Base-by-base conservation (phyloP, 1,140 invertebrate genomes). In the Neocloeon triangulifer region DNA sequence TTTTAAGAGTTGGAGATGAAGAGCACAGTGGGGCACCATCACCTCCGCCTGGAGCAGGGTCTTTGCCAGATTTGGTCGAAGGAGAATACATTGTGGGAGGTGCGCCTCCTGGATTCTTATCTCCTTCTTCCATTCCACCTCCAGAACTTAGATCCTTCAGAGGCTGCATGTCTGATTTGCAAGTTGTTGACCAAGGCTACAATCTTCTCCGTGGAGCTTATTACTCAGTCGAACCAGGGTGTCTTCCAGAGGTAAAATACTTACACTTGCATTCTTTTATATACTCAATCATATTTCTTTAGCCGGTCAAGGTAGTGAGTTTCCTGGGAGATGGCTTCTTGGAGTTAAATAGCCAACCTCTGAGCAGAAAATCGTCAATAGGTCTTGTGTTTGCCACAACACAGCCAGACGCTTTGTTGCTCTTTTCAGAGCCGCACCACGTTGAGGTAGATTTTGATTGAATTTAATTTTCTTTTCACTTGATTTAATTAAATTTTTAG, bases 311-410 rank as follows among this genome's bases (percentile, higher is more conserved):
- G 40, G 61, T 64, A 29, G 70, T 69, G 36, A 75, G 73, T 35
- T 81, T 84, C 45, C 62, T 69, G 33, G 81, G 81, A 5, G 58
- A 69, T 34, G 82, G 82, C 1, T 86, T 67, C 47, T 53, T 85
- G 13, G 74, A 86, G 49, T 53, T 82, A 33, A 53, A 61, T 0
- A 67, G 70, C 0, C 65, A 66, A 19, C 58, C 64, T 0, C 46
- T 85, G 9, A 39, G 30, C 1, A 61, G 60, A 20, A 72, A 62
- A 39, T 59, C 59, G 27, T 59, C 61, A 14, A 55, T 85, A 13
- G 73, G 73, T 7, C 62, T 89, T 26, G 73, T 79, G 4, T 86
- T 91, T 50, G 61, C 72, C 34, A 79, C 79, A 0, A 51, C 64
- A 3, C 63, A 74, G 37, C 43, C 59, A 0, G 61, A 74, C 40